Evolutionary conservation across 2,113 vertebrate species (phyloP).

Genomic region (Paramisgurnus dabryanus): DNA sequence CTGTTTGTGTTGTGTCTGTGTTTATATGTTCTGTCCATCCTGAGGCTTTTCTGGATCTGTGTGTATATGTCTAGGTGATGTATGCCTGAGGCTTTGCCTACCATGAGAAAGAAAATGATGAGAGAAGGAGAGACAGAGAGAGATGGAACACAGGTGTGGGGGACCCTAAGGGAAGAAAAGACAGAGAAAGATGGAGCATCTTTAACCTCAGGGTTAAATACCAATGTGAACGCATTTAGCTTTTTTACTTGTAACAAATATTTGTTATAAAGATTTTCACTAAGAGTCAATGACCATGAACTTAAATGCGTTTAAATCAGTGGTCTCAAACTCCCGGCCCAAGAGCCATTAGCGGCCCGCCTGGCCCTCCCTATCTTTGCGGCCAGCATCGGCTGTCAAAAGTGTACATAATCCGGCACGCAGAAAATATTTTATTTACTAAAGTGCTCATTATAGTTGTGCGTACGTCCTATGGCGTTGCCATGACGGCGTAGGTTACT

Average conservation of each 20-base stretch:
- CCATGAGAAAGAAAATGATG: not conserved
- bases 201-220: constrained; percentile 20
- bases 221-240: not conserved
- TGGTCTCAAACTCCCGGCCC: too few species aligned
- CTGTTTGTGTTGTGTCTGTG: constrained; percentile 21
- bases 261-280: not conserved
- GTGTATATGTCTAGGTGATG: constrained; percentile 17
- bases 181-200: constrained; percentile 1
- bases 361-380: too few species aligned
- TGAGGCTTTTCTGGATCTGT: constrained; percentile 2
- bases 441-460: too few species aligned
- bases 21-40: constrained; percentile 3
- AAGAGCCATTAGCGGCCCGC: too few species aligned
- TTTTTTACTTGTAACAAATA: not conserved
- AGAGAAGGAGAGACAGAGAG: not conserved
- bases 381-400: too few species aligned
- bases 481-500: too few species aligned
- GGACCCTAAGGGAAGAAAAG: not conserved
- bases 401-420: too few species aligned
- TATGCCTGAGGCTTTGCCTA: constrained; percentile 18
- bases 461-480: too few species aligned
- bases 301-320: too few species aligned
- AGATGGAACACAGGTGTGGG: constrained; percentile 4
- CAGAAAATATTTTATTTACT: too few species aligned
- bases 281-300: too few species aligned